phyloP scores from a whole-genome alignment of 1,140 invertebrate genomes.

The Drosophila kohkoa region DNA sequence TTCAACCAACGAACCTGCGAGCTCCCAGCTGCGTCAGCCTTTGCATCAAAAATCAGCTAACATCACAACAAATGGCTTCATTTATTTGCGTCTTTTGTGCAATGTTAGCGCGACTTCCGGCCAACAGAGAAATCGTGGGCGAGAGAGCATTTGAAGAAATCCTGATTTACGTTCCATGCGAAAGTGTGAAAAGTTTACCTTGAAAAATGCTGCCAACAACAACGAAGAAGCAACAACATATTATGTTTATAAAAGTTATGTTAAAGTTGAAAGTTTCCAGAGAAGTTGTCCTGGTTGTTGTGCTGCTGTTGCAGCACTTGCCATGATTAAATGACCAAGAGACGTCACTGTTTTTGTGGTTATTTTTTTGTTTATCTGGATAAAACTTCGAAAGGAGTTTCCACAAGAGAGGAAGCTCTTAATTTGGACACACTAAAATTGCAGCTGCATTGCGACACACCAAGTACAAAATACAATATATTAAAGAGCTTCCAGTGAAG shows the following conservation, averaged over 20 bases:
- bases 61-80: conserved; percentile 82
- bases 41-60: conserved; percentile 77
- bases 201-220: conserved; percentile 31
- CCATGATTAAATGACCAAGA: conserved; percentile 70
- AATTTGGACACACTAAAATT: conserved; percentile 14
- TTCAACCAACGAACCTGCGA: conserved; percentile 28
- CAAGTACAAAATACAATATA: neutral
- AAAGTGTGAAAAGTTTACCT: conserved; percentile 62
- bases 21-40: conserved; percentile 27
- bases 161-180: conserved; percentile 55
- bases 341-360: conserved; percentile 55
- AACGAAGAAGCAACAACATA: conserved; percentile 41
- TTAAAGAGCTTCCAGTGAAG: neutral
- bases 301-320: conserved; percentile 50
- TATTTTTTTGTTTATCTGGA: conserved; percentile 19
- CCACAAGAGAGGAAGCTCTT: conserved; percentile 3
- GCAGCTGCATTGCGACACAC: conserved; percentile 21
- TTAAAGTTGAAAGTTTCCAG: conserved; percentile 43
- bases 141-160: conserved; percentile 42
- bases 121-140: conserved; percentile 35
- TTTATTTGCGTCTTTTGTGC: conserved; percentile 82
- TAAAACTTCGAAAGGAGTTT: conserved; percentile 55
- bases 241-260: conserved; percentile 61
- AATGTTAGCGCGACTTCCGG: conserved; percentile 65
- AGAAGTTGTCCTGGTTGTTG: conserved; percentile 18